Evolutionary conservation across 2,888 invertebrate species (phyloP).

Genomic region (Xestobium rufovillosum): DNA sequence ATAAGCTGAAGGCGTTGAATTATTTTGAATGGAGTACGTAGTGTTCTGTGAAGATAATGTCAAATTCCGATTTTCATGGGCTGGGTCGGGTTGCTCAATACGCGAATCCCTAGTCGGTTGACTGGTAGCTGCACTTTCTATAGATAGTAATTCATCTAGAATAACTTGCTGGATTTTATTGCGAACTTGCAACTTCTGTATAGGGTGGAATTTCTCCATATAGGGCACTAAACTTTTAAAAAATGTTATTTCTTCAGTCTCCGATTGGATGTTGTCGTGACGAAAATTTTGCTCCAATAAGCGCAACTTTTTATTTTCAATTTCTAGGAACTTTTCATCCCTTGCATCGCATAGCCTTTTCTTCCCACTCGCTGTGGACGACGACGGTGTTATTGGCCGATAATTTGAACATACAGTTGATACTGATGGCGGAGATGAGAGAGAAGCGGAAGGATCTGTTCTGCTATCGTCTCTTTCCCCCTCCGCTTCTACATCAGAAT

Average conservation of each 20-base stretch:
- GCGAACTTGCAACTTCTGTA: slow-evolving; percentile 12
- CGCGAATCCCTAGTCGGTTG: slow-evolving; percentile 9
- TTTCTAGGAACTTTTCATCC: slow-evolving; percentile 15
- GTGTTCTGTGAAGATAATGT: slow-evolving; percentile 6
- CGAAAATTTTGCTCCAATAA: slow-evolving; percentile 7
- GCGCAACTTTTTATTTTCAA: slow-evolving; percentile 14
- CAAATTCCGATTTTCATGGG: slow-evolving; percentile 8
- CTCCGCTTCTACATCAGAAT: slow-evolving; percentile 13
- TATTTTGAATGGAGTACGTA: too few relatives aligned
- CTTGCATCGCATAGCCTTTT: slow-evolving; percentile 10
- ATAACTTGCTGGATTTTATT: slow-evolving; percentile 17
- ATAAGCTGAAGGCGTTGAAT: too few relatives aligned
- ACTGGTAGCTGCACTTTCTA: too few relatives aligned
- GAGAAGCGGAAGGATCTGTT: slow-evolving; percentile 6
- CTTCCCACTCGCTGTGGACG: too few relatives aligned
- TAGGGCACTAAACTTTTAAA: slow-evolving; percentile 17
- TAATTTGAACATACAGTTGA: slow-evolving; percentile 13
- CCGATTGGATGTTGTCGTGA: slow-evolving; percentile 8
- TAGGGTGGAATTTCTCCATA: slow-evolving; percentile 15
- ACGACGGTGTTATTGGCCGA: too few relatives aligned
- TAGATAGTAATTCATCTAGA: slow-evolving; percentile 12
- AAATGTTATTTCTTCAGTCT: slow-evolving; percentile 16
- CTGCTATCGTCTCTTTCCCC: slow-evolving; percentile 9
- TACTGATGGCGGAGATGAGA: slow-evolving; percentile 5
- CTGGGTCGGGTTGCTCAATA: slow-evolving; percentile 1